A percentile compares a stretch with the other conserved stretches of the same genome.
phyloP scores from a whole-genome alignment of 1,140 invertebrate genomes.

The Tetragonula clypearis region DNA sequence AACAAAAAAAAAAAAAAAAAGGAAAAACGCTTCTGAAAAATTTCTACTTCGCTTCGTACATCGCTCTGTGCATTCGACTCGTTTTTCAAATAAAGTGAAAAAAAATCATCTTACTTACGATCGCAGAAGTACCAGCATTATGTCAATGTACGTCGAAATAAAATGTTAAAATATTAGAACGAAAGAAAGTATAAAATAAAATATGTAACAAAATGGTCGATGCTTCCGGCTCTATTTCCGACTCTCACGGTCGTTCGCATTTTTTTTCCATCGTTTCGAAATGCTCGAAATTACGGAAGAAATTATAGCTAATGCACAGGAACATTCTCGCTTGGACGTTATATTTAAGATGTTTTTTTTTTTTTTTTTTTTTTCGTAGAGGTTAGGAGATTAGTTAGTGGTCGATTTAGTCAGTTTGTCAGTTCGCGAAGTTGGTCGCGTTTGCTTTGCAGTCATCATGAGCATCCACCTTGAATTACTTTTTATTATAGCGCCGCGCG shows the following conservation, averaged over 20 bases:
- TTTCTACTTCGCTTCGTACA: neutral
- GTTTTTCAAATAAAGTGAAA: neutral
- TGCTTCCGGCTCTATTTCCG: neutral
- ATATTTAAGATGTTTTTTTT: neutral
- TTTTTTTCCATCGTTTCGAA: neutral
- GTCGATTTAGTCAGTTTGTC: neutral
- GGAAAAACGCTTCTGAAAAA: neutral
- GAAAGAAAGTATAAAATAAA: no score
- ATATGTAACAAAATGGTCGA: neutral
- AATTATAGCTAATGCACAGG: no score
- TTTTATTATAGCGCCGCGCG: slow-evolving; percentile 20
- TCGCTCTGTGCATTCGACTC: neutral
- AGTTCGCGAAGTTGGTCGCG: neutral
- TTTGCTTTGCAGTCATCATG: neutral
- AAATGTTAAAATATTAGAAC: no score
- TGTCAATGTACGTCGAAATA: neutral
- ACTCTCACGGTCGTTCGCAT: neutral
- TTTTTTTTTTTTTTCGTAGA: neutral
- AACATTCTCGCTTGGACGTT: neutral
- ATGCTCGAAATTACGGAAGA: neutral
- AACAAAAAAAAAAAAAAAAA: no score
- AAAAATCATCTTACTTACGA: no score
- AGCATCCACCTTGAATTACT: slow-evolving; percentile 33
- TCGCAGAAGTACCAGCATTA: no score
- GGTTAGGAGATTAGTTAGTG: neutral